Evolutionary conservation across 2,888 invertebrate genomes (phyloP), one percentile per base, ranked within the genome.

Genomic region (Sinhomidia bicolor): DNA sequence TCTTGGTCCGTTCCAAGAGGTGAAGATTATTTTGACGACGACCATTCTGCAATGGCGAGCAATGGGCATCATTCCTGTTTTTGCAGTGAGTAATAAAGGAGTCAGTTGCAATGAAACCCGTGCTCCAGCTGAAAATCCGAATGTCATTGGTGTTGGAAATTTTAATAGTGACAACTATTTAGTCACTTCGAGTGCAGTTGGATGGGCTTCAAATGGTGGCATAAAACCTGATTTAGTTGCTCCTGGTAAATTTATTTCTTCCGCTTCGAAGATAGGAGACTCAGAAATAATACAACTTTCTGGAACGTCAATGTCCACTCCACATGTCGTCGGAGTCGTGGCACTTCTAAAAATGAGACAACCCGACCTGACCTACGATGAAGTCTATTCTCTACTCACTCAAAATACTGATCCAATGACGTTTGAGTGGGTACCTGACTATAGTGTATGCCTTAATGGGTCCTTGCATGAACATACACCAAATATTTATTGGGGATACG

Each of bases 301-400:
- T 78, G 78, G 78, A n/a, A 78, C 78, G 0, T 51, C 51, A 0
- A 29, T 51, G n/a, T 26, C 54, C 0, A 20, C 57, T 2, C 79
- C 79, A 4, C 20, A 32, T 57, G 79, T 79, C 10, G 32, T 36
- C 10, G 79, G 79, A 6, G 74, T 51, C 0, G 47, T 76, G 10
- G 74, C 74, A 0, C n/a, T 74, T 20, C 14, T 74, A 23, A 23
- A n/a, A 5, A 12, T n/a, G 14, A 23, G 23, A 3, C 1, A 44
- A 1, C 44, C 44, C 1, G 26, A 74, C 7, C 1, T 74, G 47
- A 74, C 74, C 5, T 74, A 47, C 12, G 74, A 74, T 1, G 23
- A 74, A 26, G 74, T 23, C 0, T 47, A 74, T 14, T 20, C 44
- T 10, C n/a, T 74, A 0, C 47, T 74, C 1, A 74, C 26, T 10